Percentiles rank a stretch among this genome's conserved stretches.
Conservation (phyloP, 2,797 vertebrate genomes). For the Cyclopterus lumpus region DNA sequence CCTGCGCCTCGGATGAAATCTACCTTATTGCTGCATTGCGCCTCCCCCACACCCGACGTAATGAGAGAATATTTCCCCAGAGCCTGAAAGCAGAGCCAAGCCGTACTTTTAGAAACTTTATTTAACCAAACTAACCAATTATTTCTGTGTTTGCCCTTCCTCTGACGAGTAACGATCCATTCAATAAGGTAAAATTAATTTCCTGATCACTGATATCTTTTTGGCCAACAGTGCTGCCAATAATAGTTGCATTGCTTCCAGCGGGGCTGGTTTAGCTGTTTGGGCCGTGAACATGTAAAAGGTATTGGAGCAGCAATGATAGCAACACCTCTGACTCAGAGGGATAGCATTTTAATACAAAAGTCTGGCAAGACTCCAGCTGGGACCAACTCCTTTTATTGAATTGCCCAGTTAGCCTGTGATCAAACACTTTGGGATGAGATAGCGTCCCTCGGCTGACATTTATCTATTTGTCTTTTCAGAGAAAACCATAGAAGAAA, state of each 20-base stretch:
- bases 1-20: slow-evolving; percentile 75
- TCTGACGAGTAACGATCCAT: slow-evolving; percentile 53
- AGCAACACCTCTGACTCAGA: slow-evolving; percentile 49
- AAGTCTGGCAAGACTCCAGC: slow-evolving; percentile 64
- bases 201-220: slow-evolving; percentile 37
- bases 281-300: slow-evolving; percentile 25
- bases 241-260: slow-evolving; percentile 32
- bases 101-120: slow-evolving; percentile 82
- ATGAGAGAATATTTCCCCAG: slow-evolving; percentile 87
- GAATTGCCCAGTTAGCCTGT: slow-evolving; percentile 73
- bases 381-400: slow-evolving; percentile 70
- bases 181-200: slow-evolving; percentile 62
- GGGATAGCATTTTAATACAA: slow-evolving; percentile 69
- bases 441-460: slow-evolving; percentile 58
- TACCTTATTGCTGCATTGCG: slow-evolving; percentile 77
- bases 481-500: slow-evolving; percentile 31
- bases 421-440: slow-evolving; percentile 70
- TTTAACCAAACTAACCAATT: slow-evolving; percentile 80
- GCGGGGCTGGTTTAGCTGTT: slow-evolving; percentile 20
- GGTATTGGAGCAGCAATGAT: slow-evolving; percentile 21
- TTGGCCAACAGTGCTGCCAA: slow-evolving; percentile 14
- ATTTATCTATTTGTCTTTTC: slow-evolving; percentile 71
- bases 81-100: slow-evolving; percentile 71
- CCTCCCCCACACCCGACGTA: slow-evolving; percentile 71
- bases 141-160: slow-evolving; percentile 71